These are phyloP conservation scores for Drosophila lutescens DNA, from an alignment of 2,888 invertebrate genomes.

Conservation along the genomic window DNA sequence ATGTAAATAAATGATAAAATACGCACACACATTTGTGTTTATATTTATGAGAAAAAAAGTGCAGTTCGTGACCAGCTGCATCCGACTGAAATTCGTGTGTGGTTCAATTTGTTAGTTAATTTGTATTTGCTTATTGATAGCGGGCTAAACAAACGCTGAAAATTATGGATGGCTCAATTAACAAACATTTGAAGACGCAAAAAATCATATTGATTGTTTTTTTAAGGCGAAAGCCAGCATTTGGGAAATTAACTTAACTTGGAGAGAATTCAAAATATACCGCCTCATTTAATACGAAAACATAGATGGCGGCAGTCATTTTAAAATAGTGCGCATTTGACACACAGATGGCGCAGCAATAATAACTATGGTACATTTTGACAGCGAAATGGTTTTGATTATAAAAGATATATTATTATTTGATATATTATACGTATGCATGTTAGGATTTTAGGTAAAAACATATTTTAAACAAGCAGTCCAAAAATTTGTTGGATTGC, in stretches of 20 bases:
- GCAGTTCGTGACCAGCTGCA: constrained; percentile 32
- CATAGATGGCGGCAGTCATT: not conserved
- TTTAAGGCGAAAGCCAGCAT: not conserved
- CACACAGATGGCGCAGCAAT: not conserved
- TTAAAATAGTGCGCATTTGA: not conserved
- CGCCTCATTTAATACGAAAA: not conserved
- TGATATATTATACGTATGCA: too few relatives aligned
- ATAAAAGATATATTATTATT: too few relatives aligned
- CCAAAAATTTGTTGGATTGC: too few relatives aligned
- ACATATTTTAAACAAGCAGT: too few relatives aligned
- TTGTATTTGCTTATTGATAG: constrained; percentile 23
- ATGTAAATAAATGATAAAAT: constrained; percentile 59
- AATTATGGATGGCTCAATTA: constrained; percentile 2
- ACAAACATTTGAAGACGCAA: constrained; percentile 1
- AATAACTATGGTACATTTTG: too few relatives aligned
- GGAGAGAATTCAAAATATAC: not conserved
- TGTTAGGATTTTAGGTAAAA: too few relatives aligned
- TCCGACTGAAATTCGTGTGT: constrained; percentile 14
- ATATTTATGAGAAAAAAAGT: constrained; percentile 6
- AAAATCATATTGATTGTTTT: not conserved
- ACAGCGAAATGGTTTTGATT: too few relatives aligned
- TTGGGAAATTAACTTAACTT: not conserved
- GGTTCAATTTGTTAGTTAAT: constrained; percentile 27
- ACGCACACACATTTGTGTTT: constrained; percentile 3
- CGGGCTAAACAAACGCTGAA: constrained; percentile 1